These are phyloP conservation scores for Drosophila eohydei DNA, from an alignment of 2,888 invertebrate species.

Conservation along the genomic window DNA sequence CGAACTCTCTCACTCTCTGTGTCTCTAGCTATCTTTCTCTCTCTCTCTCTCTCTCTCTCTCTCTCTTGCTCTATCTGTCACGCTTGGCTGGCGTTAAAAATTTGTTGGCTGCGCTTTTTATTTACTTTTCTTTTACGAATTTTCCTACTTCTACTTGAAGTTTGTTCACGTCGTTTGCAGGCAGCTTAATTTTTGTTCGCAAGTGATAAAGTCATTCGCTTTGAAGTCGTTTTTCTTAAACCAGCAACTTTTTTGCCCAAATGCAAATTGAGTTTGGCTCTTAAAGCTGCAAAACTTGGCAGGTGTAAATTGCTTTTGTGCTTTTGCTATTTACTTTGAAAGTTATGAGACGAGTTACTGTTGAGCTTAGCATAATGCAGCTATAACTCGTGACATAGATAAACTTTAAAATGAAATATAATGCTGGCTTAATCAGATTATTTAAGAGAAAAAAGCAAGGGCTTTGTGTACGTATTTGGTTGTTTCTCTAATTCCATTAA, in stretches of 20 bases:
- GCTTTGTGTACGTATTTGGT: too few species aligned
- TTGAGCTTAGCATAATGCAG: neutral
- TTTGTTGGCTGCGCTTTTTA: constrained; percentile 51
- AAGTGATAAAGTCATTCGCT: constrained; percentile 10
- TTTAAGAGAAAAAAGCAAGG: neutral
- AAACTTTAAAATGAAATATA: neutral
- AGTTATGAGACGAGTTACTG: neutral
- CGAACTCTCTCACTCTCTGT: constrained; percentile 16
- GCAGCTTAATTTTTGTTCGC: constrained; percentile 5
- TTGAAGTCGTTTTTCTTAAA: neutral
- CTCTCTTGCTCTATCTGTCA: constrained; percentile 49
- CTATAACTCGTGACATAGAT: too few species aligned
- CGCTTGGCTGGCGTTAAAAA: constrained; percentile 64
- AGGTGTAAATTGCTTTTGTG: neutral
- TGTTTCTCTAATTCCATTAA: too few species aligned
- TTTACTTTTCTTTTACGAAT: constrained; percentile 16
- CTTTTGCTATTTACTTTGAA: neutral
- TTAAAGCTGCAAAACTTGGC: neutral
- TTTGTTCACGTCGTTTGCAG: constrained; percentile 1
- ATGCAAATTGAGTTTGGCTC: neutral
- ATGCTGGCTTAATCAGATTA: neutral
- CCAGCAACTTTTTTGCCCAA: neutral
- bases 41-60: neutral
- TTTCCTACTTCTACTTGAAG: constrained; percentile 1
- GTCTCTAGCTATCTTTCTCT: neutral